Percentiles rank a stretch among this genome's conserved stretches.
Conservation (phyloP, 92 coral and sea anemone genomes). For the Siderastrea radians region DNA sequence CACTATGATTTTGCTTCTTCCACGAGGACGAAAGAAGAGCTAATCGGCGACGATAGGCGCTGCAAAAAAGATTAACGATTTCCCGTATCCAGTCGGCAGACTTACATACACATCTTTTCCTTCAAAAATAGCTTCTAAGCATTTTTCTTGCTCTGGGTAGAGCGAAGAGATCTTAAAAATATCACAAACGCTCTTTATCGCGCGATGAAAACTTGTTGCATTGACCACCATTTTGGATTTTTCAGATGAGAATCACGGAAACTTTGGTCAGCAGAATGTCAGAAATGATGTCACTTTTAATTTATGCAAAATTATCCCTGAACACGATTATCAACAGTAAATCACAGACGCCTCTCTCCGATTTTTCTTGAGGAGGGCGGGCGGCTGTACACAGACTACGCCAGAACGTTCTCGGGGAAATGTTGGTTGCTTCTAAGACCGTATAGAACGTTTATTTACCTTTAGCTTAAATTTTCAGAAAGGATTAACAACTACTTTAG, state of each 20-base stretch:
- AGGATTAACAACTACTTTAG: too few relatives aligned
- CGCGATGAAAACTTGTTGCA: constrained; percentile 20
- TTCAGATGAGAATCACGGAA: constrained; percentile 4
- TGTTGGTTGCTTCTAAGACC: too few relatives aligned
- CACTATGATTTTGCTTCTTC: constrained; percentile 62
- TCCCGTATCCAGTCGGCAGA: constrained; percentile 83
- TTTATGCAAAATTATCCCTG: constrained; percentile 44
- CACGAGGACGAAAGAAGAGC: constrained; percentile 56
- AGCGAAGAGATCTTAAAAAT: constrained; percentile 70
- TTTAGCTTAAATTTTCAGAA: too few relatives aligned
- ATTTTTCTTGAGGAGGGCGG: constrained; percentile 8
- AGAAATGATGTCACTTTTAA: constrained; percentile 7
- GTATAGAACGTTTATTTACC: too few relatives aligned
- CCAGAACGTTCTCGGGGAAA: too few relatives aligned
- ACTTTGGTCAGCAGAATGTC: constrained; percentile 35
- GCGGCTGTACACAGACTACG: constrained; percentile 33
- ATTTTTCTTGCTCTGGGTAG: constrained; percentile 73
- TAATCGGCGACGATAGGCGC: constrained; percentile 69
- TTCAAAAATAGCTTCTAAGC: constrained; percentile 53
- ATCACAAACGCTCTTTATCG: constrained; percentile 38
- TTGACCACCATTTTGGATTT: constrained; percentile 53
- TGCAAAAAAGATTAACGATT: constrained; percentile 75
- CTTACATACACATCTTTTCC: constrained; percentile 73
- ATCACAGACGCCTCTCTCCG: constrained; percentile 19
- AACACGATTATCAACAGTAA: constrained; percentile 28